phyloP scores from a whole-genome alignment of 1,140 invertebrate genomes.

The Zelostemma sp. region DNA sequence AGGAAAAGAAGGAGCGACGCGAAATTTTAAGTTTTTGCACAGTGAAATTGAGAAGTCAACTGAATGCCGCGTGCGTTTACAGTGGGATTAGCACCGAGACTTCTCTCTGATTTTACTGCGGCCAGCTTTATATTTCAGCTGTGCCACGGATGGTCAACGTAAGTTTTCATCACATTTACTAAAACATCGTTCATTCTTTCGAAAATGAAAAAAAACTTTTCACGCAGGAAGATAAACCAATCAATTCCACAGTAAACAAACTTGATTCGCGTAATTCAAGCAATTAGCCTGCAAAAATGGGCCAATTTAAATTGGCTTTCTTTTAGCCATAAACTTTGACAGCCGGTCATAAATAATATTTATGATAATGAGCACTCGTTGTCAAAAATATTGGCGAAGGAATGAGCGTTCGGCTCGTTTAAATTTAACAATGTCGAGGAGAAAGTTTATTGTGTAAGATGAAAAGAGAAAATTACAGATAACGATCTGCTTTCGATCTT shows the following conservation, averaged over 20 bases:
- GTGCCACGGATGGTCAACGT: constrained; percentile 43
- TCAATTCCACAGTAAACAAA: too few species aligned
- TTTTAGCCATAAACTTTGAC: too few species aligned
- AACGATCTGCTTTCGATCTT: constrained; percentile 1
- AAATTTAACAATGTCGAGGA: neutral
- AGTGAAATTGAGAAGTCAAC: constrained; percentile 25
- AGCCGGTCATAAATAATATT: too few species aligned
- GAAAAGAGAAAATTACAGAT: constrained; percentile 3
- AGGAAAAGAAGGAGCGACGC: constrained; percentile 33
- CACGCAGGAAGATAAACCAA: too few species aligned
- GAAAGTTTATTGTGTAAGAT: constrained; percentile 3
- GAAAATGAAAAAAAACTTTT: too few species aligned
- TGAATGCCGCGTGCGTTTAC: constrained; percentile 8
- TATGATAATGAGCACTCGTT: too few species aligned
- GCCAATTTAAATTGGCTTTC: too few species aligned
- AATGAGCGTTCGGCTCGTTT: neutral
- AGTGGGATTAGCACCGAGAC: constrained; percentile 9
- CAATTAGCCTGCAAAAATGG: too few species aligned
- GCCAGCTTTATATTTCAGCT: constrained; percentile 13
- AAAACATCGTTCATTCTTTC: too few species aligned
- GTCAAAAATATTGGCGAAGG: neutral
- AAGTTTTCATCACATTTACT: too few species aligned
- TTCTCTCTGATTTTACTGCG: constrained; percentile 25
- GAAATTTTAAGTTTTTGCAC: constrained; percentile 6
- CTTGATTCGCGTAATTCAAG: too few species aligned